phyloP scores from a whole-genome alignment of 2,113 vertebrate species.

The Cheirogaleus medius region DNA sequence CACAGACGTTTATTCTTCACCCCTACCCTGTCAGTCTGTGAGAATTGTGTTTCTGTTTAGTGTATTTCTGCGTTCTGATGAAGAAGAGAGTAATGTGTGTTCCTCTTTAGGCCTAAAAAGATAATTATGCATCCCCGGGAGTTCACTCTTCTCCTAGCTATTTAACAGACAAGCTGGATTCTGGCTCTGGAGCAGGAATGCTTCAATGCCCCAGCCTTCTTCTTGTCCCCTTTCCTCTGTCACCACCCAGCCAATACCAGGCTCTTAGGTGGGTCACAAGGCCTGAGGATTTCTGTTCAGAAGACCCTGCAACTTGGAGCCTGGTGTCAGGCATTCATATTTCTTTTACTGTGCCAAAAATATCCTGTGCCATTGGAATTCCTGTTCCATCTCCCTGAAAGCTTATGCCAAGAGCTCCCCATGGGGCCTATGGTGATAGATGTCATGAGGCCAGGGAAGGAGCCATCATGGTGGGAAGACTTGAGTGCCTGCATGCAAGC shows the following conservation, averaged over 20 bases:
- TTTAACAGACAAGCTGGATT: constrained; percentile 55
- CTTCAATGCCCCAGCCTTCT: background rate
- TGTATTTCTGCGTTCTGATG: constrained; percentile 61
- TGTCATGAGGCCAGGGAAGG: constrained; percentile 16
- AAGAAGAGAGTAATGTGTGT: constrained; percentile 55
- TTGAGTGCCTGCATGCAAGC: background rate
- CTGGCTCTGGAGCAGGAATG: constrained; percentile 3
- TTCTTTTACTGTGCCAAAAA: constrained; percentile 71
- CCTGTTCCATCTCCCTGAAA: constrained; percentile 72
- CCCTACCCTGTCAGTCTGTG: background rate
- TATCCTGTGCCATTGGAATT: constrained; percentile 70
- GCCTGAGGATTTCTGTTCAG: background rate
- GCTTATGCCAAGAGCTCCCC: constrained; percentile 76
- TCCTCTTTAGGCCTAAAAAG: constrained; percentile 56
- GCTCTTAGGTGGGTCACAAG: background rate
- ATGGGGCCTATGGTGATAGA: constrained; percentile 68
- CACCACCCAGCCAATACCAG: background rate
- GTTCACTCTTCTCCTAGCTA: constrained; percentile 30
- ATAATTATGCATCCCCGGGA: constrained; percentile 23
- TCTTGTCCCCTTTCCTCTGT: background rate
- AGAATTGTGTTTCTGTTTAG: constrained; percentile 40
- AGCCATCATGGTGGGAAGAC: constrained; percentile 34
- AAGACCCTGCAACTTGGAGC: constrained; percentile 70
- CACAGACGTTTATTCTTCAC: constrained; percentile 33
- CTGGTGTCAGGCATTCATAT: constrained; percentile 73